These are phyloP conservation scores for Opisthograptis luteolata DNA, from an alignment of 2,888 invertebrate genomes.

Conservation along the genomic window DNA sequence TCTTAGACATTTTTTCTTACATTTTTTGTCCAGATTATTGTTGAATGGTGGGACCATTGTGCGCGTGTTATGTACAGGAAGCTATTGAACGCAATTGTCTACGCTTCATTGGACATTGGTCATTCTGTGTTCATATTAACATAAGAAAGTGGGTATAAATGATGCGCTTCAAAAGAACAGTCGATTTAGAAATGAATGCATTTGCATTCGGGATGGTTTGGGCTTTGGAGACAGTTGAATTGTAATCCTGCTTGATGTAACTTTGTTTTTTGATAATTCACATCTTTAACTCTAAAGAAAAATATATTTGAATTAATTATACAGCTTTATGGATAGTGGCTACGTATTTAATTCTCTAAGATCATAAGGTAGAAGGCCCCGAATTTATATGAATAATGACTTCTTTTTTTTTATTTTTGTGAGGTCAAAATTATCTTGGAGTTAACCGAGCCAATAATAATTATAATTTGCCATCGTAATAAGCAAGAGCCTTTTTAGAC, in stretches of 20 bases:
- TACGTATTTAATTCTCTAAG: no score
- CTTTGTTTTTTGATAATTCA: neutral
- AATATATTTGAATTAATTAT: no score
- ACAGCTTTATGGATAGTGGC: no score
- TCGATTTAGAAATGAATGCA: constrained; percentile 23
- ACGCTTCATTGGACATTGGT: constrained; percentile 55
- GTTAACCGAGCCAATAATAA: no score
- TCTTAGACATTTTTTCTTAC: constrained; percentile 38
- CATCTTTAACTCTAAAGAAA: no score
- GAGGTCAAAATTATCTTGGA: no score
- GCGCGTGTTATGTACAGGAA: constrained; percentile 69
- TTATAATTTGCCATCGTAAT: no score
- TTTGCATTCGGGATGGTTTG: constrained; percentile 27
- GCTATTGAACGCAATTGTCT: constrained; percentile 70
- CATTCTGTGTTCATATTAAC: constrained; percentile 54
- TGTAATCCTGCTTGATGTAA: constrained; percentile 1
- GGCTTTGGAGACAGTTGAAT: constrained; percentile 18
- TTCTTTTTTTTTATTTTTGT: no score
- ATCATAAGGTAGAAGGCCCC: no score
- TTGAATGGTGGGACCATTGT: constrained; percentile 74
- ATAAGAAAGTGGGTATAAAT: constrained; percentile 51
- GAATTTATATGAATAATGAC: no score
- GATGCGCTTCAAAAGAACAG: constrained; percentile 37
- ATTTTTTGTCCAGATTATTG: constrained; percentile 54
- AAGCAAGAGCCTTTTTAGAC: no score